Base-by-base conservation (phyloP, 2,113 vertebrate species). In the Anhinga rufa region DNA sequence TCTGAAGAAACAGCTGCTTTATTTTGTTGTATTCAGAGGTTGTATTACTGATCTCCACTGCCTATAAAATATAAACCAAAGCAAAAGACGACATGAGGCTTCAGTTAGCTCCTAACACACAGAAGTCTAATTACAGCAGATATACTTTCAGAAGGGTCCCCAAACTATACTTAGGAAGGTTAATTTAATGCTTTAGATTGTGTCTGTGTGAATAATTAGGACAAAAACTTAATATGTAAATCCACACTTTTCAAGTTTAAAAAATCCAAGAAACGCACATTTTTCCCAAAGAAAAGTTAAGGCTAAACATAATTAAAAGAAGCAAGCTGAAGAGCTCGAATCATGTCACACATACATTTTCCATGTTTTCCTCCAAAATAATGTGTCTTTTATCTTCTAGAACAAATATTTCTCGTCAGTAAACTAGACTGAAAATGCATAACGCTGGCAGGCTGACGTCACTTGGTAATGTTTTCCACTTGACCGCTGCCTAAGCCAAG, bases 1-100 rank as follows among this genome's bases (percentile, higher is more conserved):
- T 99, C 62, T 82, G 38, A 51, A 82, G 88, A 88, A 99, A 99
- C 90, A 98, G 70, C 36, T 8, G 58, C 79, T 94, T 81, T 46
- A 99, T 96, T 51, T 10, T 40, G 18, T 48, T 25, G 36, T 98
- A 98, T 65, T 99, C 98, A 20, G 77, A 36, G 2, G 49, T 94
- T 12, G 46, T 87, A 7, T 9, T 69, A 44, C 90, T 62, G 68
- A 99, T 89, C 21, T 21, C 70, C 69, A 98, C 95, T 32, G 98
- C 92, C 99, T 99, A 87, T 8, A 92, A 95, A 75, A 95, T 10
- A 96, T 3, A 88, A 82, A 89, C 38, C 85, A 96, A 28, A 90
- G 48, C 64, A 81, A 76, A 91, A 83, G n/a, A 65, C 14, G 19
- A 60, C 48, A 32, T 28, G 66, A 90, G 19, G 65, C 75, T 94